These are phyloP conservation scores for Anadara kagoshimensis DNA, from an alignment of 1,140 invertebrate genomes.

Conservation along the genomic window DNA sequence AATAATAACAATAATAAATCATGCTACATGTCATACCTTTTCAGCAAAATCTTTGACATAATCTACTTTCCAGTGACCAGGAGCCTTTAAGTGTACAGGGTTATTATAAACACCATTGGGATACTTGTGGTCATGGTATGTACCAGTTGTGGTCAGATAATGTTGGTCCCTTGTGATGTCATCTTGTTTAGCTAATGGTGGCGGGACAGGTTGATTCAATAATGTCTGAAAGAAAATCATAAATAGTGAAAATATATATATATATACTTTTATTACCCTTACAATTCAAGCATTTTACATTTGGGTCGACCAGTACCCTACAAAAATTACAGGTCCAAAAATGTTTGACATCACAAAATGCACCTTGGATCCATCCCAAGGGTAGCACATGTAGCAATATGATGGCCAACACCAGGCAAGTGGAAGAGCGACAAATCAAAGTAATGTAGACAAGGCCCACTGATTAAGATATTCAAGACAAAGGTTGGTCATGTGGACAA, in stretches of 20 bases:
- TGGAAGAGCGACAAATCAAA: no score
- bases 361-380: no score
- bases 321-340: no score
- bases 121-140: slow-evolving; percentile 70
- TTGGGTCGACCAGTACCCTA: no score
- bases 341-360: no score
- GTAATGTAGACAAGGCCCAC: no score
- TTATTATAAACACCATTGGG: slow-evolving; percentile 60
- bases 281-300: no score
- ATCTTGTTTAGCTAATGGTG: slow-evolving; percentile 64
- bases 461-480: no score
- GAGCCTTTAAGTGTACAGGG: slow-evolving; percentile 66
- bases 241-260: not conserved
- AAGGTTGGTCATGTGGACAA: no score
- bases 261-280: no score
- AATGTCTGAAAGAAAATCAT: slow-evolving; percentile 53
- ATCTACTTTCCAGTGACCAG: slow-evolving; percentile 71
- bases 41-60: slow-evolving; percentile 72
- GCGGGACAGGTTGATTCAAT: slow-evolving; percentile 68
- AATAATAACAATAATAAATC: not conserved
- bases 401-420: no score
- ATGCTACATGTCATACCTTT: slow-evolving; percentile 56
- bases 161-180: slow-evolving; percentile 66
- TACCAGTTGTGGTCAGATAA: slow-evolving; percentile 70
- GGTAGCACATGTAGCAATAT: no score